Conservation (phyloP, 2,113 vertebrate species). For the Columbina picui region DNA sequence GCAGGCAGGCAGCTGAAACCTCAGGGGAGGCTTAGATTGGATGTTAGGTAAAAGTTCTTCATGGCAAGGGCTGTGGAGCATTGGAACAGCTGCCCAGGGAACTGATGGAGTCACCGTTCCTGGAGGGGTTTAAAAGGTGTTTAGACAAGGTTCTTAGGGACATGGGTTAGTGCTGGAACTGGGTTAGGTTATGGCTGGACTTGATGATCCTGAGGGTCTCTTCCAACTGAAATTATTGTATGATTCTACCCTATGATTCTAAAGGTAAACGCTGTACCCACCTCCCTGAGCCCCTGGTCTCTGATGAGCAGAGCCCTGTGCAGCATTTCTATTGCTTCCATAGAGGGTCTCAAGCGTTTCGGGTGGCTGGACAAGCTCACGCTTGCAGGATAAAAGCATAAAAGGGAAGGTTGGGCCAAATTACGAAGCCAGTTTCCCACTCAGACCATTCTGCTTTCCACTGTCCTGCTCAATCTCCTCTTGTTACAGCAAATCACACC, state of each 20-base stretch:
- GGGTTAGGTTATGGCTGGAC: too few relatives aligned
- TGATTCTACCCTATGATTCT: too few relatives aligned
- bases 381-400: fast-evolving
- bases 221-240: too few relatives aligned
- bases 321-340: background rate
- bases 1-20: background rate
- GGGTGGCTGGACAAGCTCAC: fast-evolving
- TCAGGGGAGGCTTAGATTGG: too few relatives aligned
- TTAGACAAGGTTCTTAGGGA: too few relatives aligned
- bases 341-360: background rate
- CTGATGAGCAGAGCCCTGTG: fast-evolving
- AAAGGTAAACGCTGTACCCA: background rate
- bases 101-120: too few relatives aligned
- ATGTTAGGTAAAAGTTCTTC: too few relatives aligned
- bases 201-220: too few relatives aligned
- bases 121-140: too few relatives aligned
- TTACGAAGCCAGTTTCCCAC: background rate
- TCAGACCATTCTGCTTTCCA: fast-evolving
- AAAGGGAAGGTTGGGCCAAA: background rate
- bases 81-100: too few relatives aligned
- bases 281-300: background rate
- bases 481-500: background rate
- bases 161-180: too few relatives aligned
- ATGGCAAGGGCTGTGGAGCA: too few relatives aligned
- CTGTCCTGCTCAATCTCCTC: background rate